These are phyloP conservation scores for Chrysocyon brachyurus DNA, from an alignment of 2,797 vertebrate species.

Conservation along the genomic window DNA sequence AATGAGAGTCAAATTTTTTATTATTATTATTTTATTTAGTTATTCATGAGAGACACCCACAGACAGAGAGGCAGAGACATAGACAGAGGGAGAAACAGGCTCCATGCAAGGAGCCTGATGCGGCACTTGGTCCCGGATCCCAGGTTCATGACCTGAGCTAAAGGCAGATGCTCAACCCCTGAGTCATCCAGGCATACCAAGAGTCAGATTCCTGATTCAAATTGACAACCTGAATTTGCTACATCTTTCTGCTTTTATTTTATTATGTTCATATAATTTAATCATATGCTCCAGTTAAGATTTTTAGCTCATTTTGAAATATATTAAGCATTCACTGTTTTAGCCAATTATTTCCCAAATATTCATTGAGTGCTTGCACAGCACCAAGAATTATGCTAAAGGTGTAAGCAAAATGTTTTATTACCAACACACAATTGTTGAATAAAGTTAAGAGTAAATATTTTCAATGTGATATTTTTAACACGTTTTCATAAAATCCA, in stretches of 20 bases:
- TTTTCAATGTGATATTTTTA: slow-evolving; percentile 22
- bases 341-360: neutral
- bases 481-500: slow-evolving; percentile 20
- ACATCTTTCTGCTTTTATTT: slow-evolving; percentile 1
- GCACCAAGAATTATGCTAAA: neutral
- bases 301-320: slow-evolving; percentile 10
- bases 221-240: neutral
- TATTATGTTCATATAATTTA: slow-evolving; percentile 9
- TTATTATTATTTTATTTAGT: too few species aligned
- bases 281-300: neutral
- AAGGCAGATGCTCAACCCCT: too few species aligned
- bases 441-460: slow-evolving; percentile 31
- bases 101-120: too few species aligned
- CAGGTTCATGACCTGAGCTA: too few species aligned
- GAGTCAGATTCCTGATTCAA: slow-evolving; percentile 4
- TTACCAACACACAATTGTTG: neutral
- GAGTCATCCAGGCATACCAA: too few species aligned
- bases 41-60: too few species aligned
- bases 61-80: too few species aligned
- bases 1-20: neutral
- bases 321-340: slow-evolving; percentile 2
- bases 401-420: neutral
- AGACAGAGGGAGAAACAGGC: too few species aligned
- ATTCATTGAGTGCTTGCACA: neutral
- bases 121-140: too few species aligned